Conservation (phyloP, 2,113 vertebrate species). For the Pseudorhombus dupliciocellatus region DNA sequence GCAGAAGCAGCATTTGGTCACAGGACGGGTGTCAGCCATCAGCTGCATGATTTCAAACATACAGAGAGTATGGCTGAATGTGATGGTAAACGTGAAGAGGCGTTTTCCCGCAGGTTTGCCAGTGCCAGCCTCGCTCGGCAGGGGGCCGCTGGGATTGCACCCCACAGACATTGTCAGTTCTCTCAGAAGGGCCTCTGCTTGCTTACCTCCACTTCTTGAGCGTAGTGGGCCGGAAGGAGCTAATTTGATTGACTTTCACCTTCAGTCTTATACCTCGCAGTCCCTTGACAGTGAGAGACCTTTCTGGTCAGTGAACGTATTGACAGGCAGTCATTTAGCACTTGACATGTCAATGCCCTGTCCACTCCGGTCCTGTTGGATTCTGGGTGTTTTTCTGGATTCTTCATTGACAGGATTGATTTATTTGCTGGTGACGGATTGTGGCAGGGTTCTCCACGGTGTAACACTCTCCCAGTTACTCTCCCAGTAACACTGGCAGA, state of each 20-base stretch:
- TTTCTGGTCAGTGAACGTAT: constrained; percentile 84
- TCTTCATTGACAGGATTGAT: constrained; percentile 46
- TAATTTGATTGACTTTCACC: constrained; percentile 84
- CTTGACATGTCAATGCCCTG: constrained; percentile 80
- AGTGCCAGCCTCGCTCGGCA: constrained; percentile 59
- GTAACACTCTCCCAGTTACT: background rate
- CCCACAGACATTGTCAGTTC: constrained; percentile 61
- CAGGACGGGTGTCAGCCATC: background rate
- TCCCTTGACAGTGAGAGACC: constrained; percentile 76
- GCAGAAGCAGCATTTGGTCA: constrained; percentile 48
- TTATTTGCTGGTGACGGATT: constrained; percentile 17
- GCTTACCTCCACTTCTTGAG: constrained; percentile 59
- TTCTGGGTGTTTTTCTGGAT: constrained; percentile 52
- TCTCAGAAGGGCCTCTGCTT: constrained; percentile 49
- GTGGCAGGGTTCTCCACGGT: background rate
- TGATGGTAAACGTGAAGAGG: constrained; percentile 29
- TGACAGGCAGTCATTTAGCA: constrained; percentile 80
- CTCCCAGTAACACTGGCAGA: too few relatives aligned
- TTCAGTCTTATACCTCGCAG: constrained; percentile 59
- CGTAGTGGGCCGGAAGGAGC: constrained; percentile 78
- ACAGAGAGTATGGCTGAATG: constrained; percentile 5
- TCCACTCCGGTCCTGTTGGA: constrained; percentile 45
- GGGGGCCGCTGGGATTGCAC: constrained; percentile 66
- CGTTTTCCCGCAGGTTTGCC: constrained; percentile 52
- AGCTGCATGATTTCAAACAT: constrained; percentile 16